Base-by-base conservation (phyloP, 92 coral and sea anemone genomes). In the Desmophyllum pertusum region DNA sequence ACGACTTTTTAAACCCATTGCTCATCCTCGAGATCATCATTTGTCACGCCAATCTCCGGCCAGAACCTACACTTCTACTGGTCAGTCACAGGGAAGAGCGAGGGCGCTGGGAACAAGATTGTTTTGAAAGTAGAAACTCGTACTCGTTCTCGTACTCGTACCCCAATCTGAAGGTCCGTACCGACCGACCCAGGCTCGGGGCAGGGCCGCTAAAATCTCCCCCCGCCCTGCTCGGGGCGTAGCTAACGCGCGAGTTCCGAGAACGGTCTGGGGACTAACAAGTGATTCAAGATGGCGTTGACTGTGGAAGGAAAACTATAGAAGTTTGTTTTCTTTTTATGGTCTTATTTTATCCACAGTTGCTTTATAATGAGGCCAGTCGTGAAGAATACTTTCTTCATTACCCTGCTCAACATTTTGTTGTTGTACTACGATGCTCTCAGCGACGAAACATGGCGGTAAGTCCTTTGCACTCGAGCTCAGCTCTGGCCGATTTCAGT, bases 391-490 rank as follows among this genome's bases (percentile, higher is more conserved):
- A 3, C 30, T 37, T 62, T 41, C 23, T 30, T 57, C 13, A 6
- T 53, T 36, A 19, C 19, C 71, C 59, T 53, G 18, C 8, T 82
- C 35, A 41, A 38, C 72, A 30, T 82, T 30, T 71, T n/a, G 17
- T 61, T 46, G 10, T 46, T 27, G 38, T 17, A 0, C 30, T 11
- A 13, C 27, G 43, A 62, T 33, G 88, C 62, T 38, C 48, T 51
- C 18, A 77, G 85, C 50, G 39, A 71, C 43, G 90, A 73, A 57
- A 76, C 65, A 31, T 90, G 93, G 93, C 90, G 93, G 93, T 90
- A 67, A 86, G 90, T 59, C 1, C 53, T 48, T 48, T 48, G 19
- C 53, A 48, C 53, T 5, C 10, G 10, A 6, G 53, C 14, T n/a
- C 18, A 48, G 53, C 53, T 48, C 21, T 48, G 53, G 53, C 23